Percentiles rank a stretch among this genome's conserved stretches.
phyloP scores from a whole-genome alignment of 2,113 vertebrate species.

The Aldabrachelys gigantea region DNA sequence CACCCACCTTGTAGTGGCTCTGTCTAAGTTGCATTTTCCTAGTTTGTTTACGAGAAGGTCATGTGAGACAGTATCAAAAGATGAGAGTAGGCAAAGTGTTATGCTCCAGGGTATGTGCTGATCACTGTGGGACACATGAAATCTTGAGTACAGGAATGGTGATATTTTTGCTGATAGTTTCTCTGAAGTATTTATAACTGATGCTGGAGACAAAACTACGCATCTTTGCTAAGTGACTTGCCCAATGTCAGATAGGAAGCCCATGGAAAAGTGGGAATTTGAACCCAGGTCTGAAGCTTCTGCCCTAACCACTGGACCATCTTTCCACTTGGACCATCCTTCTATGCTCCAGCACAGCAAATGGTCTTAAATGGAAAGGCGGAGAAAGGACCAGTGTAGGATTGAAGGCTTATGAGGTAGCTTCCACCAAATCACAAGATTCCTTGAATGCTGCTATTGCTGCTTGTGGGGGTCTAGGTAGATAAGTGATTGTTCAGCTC shows the following conservation, averaged over 20 bases:
- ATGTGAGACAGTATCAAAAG: no score
- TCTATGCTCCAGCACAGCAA: no score
- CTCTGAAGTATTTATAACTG: not conserved
- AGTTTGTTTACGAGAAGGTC: no score
- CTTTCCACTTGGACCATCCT: not conserved
- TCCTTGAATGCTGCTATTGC: rapidly evolving
- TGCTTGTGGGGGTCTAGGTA: rapidly evolving
- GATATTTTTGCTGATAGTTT: not conserved
- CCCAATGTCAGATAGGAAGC: rapidly evolving
- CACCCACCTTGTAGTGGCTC: no score
- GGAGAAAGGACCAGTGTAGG: not conserved
- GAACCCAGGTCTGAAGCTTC: not conserved
- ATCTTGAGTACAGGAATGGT: not conserved
- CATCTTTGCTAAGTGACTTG: rapidly evolving
- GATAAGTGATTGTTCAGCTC: not conserved
- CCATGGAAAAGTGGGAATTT: not conserved
- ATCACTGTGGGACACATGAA: not conserved
- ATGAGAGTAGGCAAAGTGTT: not conserved
- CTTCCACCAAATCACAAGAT: rapidly evolving
- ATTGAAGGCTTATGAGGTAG: not conserved
- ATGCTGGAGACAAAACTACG: not conserved
- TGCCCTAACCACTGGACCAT: rapidly evolving
- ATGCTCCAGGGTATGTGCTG: not conserved
- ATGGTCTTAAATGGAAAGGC: rapidly evolving
- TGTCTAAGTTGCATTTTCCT: no score